phyloP scores from a whole-genome alignment of 2,113 vertebrate genomes.

The Syngnathus floridae region DNA sequence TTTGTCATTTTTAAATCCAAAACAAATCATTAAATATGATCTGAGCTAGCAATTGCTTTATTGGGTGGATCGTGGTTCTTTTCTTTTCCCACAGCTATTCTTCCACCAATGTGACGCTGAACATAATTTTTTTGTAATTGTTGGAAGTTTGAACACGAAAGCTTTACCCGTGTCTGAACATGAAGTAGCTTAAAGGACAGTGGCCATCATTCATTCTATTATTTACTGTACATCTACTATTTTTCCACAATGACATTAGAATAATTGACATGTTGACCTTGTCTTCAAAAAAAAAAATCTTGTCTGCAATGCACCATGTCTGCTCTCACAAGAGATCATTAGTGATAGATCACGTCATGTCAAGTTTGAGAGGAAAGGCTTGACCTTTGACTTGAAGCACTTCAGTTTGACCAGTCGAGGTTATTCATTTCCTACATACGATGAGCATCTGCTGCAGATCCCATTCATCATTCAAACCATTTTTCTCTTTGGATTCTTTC shows the following conservation, averaged over 20 bases:
- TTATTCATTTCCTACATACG: neutral
- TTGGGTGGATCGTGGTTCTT: neutral
- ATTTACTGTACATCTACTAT: neutral
- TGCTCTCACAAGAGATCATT: neutral
- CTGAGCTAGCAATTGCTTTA: neutral
- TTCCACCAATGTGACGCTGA: neutral
- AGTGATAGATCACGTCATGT: neutral
- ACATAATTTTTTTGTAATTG: no score
- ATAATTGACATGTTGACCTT: neutral
- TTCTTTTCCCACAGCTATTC: neutral
- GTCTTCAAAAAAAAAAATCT: no score
- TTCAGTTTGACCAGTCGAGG: neutral
- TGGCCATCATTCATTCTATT: neutral
- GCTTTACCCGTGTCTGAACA: neutral
- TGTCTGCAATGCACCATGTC: neutral
- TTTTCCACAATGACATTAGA: neutral
- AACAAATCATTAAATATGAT: neutral
- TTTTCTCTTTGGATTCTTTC: neutral
- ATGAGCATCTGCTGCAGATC: constrained; percentile 3
- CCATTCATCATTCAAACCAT: neutral
- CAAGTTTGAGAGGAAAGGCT: neutral
- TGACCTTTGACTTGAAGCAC: neutral
- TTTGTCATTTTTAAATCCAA: neutral
- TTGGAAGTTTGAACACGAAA: neutral
- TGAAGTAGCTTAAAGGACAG: neutral